phyloP scores from a whole-genome alignment of 2,888 invertebrate genomes.

The Xylocampa areola region DNA sequence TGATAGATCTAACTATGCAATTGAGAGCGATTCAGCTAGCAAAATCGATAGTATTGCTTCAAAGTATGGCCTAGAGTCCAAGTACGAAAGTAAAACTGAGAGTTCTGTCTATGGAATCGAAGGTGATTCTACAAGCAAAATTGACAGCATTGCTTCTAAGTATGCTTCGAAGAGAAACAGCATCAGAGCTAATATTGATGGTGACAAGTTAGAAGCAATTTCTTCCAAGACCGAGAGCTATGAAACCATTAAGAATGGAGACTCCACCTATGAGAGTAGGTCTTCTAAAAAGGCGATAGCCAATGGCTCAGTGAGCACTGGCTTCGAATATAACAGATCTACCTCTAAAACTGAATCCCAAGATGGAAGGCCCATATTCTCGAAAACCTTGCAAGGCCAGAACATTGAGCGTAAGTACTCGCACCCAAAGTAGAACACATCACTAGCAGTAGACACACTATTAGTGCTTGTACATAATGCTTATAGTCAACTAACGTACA shows the following conservation, averaged over 20 bases:
- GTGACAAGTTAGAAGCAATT: constrained; percentile 69
- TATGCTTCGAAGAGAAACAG: constrained; percentile 67
- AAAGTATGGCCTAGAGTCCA: constrained; percentile 58
- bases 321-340: constrained; percentile 67
- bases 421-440: constrained; percentile 54
- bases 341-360: constrained; percentile 75
- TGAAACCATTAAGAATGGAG: constrained; percentile 74
- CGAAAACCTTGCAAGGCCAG: constrained; percentile 93
- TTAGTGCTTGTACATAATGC: constrained; percentile 88
- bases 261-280: constrained; percentile 73
- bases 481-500: constrained; percentile 85
- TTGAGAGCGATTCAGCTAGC: constrained; percentile 56
- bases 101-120: constrained; percentile 50
- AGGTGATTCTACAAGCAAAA: constrained; percentile 62
- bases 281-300: constrained; percentile 75
- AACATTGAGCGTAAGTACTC: constrained; percentile 94
- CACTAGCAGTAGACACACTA: constrained; percentile 75
- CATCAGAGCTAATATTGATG: constrained; percentile 69
- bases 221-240: constrained; percentile 75
- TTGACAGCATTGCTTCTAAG: constrained; percentile 68
- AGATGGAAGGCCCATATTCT: constrained; percentile 92
- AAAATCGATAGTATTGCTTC: constrained; percentile 63
- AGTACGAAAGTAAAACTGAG: constrained; percentile 55
- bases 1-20: constrained; percentile 56
- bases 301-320: constrained; percentile 76